A percentile compares a stretch with the other conserved stretches of the same genome.
These are phyloP conservation scores for Leucoma salicis DNA, from an alignment of 2,888 invertebrate genomes.

Conservation along the genomic window DNA sequence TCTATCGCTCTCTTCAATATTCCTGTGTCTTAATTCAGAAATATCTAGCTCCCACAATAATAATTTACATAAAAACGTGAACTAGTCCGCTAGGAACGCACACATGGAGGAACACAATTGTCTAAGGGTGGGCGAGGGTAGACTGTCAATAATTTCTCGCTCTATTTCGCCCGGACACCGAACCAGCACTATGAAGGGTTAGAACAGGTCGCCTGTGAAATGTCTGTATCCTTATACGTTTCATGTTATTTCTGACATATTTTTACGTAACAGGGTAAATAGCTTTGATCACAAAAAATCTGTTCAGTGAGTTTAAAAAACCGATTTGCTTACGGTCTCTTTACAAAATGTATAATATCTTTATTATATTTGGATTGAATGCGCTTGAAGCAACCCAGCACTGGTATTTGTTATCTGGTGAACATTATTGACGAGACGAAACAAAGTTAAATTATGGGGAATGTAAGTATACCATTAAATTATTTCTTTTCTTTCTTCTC, in stretches of 20 bases:
- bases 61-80: constrained; percentile 29
- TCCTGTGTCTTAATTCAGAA: too few species aligned
- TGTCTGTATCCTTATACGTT: constrained; percentile 27
- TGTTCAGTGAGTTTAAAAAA: constrained; percentile 4
- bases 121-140: constrained; percentile 31
- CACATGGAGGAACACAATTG: constrained; percentile 35
- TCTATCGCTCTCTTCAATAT: too few species aligned
- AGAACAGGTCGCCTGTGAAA: constrained; percentile 50
- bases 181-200: constrained; percentile 41
- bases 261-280: constrained; percentile 12
- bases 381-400: too few species aligned
- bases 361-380: too few species aligned
- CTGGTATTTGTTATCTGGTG: too few species aligned
- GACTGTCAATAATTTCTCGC: constrained; percentile 42
- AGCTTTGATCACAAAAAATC: constrained; percentile 6
- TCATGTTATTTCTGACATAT: constrained; percentile 28
- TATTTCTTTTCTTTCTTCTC: too few species aligned
- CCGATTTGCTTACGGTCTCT: too few species aligned
- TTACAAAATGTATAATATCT: too few species aligned
- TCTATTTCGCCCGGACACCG: constrained; percentile 56
- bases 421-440: too few species aligned
- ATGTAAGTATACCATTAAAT: too few species aligned
- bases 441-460: too few species aligned
- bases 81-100: constrained; percentile 19
- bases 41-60: too few species aligned